Evolutionary conservation across 2,888 invertebrate genomes (phyloP), one percentile per base, ranked within the genome.

Genomic region (Perizoma flavofasciatum): DNA sequence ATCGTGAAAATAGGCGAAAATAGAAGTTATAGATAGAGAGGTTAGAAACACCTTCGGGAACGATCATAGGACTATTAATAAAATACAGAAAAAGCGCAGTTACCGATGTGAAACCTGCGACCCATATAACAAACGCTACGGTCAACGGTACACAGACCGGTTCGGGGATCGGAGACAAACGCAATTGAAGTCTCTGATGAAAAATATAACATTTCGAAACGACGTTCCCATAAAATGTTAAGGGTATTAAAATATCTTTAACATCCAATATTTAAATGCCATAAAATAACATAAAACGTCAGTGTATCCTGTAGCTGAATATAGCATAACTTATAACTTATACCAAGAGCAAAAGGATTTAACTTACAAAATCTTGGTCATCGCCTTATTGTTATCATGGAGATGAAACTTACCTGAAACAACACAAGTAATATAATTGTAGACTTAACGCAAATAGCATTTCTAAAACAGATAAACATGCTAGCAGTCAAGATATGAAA

Each of bases 81-180:
- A 67, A 55, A 63, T 54, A 53, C 58, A 63, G 56, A 66, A 75
- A 63, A 65, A 67, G 53, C 59, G 67, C 68, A 63, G 69, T 70
- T 69, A 63, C 68, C 68, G 70, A 73, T 66, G 68, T 72, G 72
- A 74, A 75, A 74, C 76, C 75, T 75, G 73, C 81, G 81, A 83
- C 82, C 84, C 75, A 83, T 82, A 82, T 83, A 79, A 77, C 73
- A 78, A 82, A 81, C 77, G 82, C 78, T 80, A 77, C 71, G 68
- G 77, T 72, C 82, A 82, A 82, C 81, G 81, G 81, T 79, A 79
- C 67, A 44, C 54, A 67, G 79, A 86, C 86, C 83, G 85, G 86
- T 86, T 81, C 69, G 66, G 44, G 46, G 55, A 60, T 64, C 50
- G 55, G 60, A 47, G 53, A 57, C 67, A 49, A 46, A 56, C 69